A percentile compares a stretch with the other conserved stretches of the same genome.
These are phyloP conservation scores for Heterodera schachtii DNA, from an alignment of 1,140 invertebrate genomes.

Conservation along the genomic window DNA sequence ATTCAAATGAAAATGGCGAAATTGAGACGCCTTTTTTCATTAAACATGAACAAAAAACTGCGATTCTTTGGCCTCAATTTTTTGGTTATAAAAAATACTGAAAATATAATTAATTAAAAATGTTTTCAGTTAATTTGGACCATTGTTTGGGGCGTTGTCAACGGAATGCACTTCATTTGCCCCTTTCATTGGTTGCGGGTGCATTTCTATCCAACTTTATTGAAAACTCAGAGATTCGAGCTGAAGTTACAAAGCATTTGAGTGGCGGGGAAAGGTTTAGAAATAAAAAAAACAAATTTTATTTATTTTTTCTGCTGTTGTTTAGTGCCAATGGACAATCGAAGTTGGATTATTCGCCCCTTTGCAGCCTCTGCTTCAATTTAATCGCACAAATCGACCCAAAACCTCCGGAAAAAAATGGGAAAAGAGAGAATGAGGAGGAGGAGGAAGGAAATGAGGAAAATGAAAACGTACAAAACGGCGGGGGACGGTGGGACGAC, in stretches of 20 bases:
- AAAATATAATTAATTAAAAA: not conserved
- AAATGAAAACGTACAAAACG: not conserved
- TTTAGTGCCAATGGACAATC: not conserved
- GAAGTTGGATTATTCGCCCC: not conserved
- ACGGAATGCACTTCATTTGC: slow-evolving; percentile 8
- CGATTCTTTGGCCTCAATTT: not conserved
- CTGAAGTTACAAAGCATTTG: not conserved
- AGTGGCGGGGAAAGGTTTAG: not conserved
- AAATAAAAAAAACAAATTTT: not conserved
- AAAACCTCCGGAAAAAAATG: slow-evolving; percentile 2
- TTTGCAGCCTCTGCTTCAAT: not conserved
- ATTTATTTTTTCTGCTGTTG: not conserved
- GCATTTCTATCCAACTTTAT: slow-evolving; percentile 9
- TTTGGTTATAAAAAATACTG: not conserved
- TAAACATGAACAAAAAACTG: not conserved
- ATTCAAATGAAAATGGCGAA: not conserved
- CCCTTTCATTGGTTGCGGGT: slow-evolving; percentile 8
- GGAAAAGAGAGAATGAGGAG: not conserved
- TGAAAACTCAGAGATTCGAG: not conserved
- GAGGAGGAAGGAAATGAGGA: not conserved
- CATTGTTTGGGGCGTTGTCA: slow-evolving; percentile 1
- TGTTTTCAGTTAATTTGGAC: slow-evolving; percentile 16
- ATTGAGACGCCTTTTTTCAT: not conserved
- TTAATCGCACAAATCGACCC: slow-evolving; percentile 15
- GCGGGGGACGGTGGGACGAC: slow-evolving; percentile 11